Conservation (phyloP, 2,888 invertebrate genomes). For the Lasius platythorax region DNA sequence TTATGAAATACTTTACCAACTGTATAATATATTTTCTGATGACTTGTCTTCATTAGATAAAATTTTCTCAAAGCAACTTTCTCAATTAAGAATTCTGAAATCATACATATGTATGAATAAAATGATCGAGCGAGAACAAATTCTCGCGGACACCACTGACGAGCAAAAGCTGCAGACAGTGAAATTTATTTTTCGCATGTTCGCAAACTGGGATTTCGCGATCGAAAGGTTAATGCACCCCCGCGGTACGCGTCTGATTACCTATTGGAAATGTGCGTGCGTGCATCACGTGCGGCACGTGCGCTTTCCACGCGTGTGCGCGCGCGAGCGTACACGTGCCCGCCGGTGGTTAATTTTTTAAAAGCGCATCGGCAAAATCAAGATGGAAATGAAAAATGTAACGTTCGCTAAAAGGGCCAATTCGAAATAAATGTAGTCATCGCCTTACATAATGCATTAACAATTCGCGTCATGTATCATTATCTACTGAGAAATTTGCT, state of each 20-base stretch:
- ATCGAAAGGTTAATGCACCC: constrained; percentile 75
- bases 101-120: neutral
- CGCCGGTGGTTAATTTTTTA: constrained; percentile 68
- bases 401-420: constrained; percentile 3
- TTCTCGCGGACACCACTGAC: constrained; percentile 30
- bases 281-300: constrained; percentile 67
- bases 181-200: constrained; percentile 70
- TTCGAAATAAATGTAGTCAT: constrained; percentile 12
- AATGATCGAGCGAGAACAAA: neutral
- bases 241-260: constrained; percentile 70
- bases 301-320: constrained; percentile 69
- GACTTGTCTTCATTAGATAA: neutral
- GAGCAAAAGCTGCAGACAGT: constrained; percentile 55
- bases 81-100: neutral
- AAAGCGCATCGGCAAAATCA: constrained; percentile 45
- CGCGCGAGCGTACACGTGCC: constrained; percentile 58
- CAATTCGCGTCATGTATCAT: neutral
- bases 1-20: neutral
- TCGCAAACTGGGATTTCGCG: constrained; percentile 67
- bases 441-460: constrained; percentile 18
- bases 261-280: constrained; percentile 71
- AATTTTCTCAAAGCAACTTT: neutral
- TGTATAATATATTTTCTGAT: neutral
- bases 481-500: neutral
- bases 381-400: constrained; percentile 32